Evolutionary conservation across 2,888 invertebrate genomes (phyloP).

Genomic region (Drosophila hawaiiensis): DNA sequence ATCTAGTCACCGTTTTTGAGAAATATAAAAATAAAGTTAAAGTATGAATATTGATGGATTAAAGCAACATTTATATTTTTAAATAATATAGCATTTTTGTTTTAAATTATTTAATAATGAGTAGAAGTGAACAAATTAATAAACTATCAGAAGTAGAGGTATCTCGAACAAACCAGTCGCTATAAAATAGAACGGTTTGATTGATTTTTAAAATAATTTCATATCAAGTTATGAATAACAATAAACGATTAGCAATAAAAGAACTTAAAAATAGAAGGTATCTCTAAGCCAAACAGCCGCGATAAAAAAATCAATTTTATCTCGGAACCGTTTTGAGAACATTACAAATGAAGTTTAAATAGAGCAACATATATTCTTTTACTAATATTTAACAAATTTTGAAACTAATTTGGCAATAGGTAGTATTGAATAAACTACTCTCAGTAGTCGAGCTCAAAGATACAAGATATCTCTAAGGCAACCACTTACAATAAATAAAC

Average conservation of each 20-base stretch:
- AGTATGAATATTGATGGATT: neutral
- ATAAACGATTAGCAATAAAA: too few species aligned
- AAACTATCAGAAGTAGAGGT: neutral
- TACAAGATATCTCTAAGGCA: conserved; percentile 15
- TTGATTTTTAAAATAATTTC: too few species aligned
- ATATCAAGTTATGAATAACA: too few species aligned
- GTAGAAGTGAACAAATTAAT: neutral
- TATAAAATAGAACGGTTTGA: neutral
- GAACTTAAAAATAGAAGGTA: neutral
- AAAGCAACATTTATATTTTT: neutral
- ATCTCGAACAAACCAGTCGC: neutral
- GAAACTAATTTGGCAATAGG: neutral
- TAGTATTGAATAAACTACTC: neutral
- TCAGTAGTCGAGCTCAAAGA: neutral
- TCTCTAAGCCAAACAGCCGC: neutral
- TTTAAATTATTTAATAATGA: neutral
- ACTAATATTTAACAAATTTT: neutral
- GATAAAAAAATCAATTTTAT: neutral
- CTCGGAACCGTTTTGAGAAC: neutral
- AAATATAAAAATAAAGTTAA: neutral
- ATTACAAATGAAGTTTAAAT: neutral
- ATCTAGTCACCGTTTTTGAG: neutral
- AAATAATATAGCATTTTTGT: neutral
- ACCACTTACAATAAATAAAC: neutral
- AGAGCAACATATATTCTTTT: neutral